Evolutionary conservation across 92 coral and sea anemone species (phyloP).

Genomic region (Chrysogorgia sp.): DNA sequence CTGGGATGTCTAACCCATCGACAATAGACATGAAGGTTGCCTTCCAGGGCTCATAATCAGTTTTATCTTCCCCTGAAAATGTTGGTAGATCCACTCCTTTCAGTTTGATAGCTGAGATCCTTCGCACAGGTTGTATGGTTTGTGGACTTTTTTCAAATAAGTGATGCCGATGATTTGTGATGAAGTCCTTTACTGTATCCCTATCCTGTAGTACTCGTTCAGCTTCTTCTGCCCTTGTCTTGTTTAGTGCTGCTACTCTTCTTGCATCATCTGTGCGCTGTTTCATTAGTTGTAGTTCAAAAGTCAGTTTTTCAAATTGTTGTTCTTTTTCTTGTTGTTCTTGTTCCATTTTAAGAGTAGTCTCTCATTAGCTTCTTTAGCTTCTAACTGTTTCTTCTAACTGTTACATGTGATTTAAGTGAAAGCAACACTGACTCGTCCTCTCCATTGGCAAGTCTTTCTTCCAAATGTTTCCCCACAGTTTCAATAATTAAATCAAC

Average conservation of each 20-base stretch:
- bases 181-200: too few relatives aligned
- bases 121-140: background rate
- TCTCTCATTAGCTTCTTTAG: conserved; percentile 51
- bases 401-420: conserved; percentile 35
- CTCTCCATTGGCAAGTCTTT: conserved; percentile 41
- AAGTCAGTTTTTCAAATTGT: conserved; percentile 34
- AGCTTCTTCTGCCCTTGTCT: conserved; percentile 47
- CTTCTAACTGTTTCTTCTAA: conserved; percentile 36
- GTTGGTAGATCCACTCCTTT: conserved; percentile 55
- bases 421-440: conserved; percentile 44
- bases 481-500: conserved; percentile 18
- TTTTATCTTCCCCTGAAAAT: conserved; percentile 50
- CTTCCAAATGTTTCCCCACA: conserved; percentile 38
- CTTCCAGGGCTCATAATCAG: conserved; percentile 55
- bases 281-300: too few relatives aligned
- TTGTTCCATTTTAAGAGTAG: conserved; percentile 32
- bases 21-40: conserved; percentile 49
- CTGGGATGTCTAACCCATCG: conserved; percentile 37
- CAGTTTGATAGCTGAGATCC: conserved; percentile 33
- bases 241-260: conserved; percentile 42
- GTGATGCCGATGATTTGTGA: too few relatives aligned
- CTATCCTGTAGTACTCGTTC: background rate
- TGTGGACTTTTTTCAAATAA: too few relatives aligned
- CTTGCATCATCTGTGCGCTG: too few relatives aligned
- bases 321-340: conserved; percentile 53